These are phyloP conservation scores for Centroberyx gerrardi DNA, from an alignment of 2,797 vertebrate genomes.

Conservation along the genomic window DNA sequence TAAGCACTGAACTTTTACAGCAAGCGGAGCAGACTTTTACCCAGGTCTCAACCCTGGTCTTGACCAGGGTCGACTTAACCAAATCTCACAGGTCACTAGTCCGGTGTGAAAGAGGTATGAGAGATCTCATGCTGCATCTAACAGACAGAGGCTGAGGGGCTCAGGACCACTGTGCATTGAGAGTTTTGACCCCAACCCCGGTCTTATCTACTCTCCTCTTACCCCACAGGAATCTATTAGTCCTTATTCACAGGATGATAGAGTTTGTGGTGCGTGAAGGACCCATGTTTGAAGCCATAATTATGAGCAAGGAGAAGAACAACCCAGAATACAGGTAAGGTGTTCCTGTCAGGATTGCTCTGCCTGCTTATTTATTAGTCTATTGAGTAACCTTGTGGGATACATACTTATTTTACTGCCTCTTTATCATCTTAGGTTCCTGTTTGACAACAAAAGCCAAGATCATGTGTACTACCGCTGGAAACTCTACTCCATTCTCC, in stretches of 20 bases:
- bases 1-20: no score
- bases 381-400: neutral
- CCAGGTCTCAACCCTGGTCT: neutral
- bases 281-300: slow-evolving; percentile 89
- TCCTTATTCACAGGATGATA: slow-evolving; percentile 90
- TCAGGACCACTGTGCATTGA: slow-evolving; percentile 36
- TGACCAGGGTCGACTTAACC: neutral
- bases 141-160: neutral
- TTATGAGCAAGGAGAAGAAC: slow-evolving; percentile 89
- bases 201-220: slow-evolving; percentile 45
- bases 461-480: slow-evolving; percentile 90
- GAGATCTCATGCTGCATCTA: slow-evolving; percentile 29
- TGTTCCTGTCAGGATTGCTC: neutral
- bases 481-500: slow-evolving; percentile 89
- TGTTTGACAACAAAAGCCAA: slow-evolving; percentile 90
- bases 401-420: neutral
- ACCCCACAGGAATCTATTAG: slow-evolving; percentile 84
- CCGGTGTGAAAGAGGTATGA: slow-evolving; percentile 28
- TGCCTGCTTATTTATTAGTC: neutral
- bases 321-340: slow-evolving; percentile 87
- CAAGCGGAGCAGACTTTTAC: neutral
- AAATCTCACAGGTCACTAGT: slow-evolving; percentile 29
- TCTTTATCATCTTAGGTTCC: slow-evolving; percentile 79
- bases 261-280: slow-evolving; percentile 92
- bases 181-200: slow-evolving; percentile 17